Percentiles rank a stretch among this genome's conserved stretches.
Evolutionary conservation across 2,797 vertebrate genomes (phyloP).

Genomic region (Tachyglossus aculeatus): DNA sequence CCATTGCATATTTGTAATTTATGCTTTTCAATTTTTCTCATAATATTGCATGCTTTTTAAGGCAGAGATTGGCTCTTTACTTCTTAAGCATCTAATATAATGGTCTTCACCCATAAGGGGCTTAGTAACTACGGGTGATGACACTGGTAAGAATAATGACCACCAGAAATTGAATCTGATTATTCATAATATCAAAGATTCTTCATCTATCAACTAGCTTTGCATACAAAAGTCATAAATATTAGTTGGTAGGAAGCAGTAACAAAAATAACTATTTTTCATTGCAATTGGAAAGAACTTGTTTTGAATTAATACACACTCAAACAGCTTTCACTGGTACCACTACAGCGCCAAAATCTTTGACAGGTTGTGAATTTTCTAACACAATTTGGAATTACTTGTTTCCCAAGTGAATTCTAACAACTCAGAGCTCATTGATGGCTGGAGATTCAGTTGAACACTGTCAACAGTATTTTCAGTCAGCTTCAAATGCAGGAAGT

Average conservation of each 20-base stretch:
- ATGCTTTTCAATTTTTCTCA: no score
- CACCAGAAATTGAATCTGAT: no score
- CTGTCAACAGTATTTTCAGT: conserved; percentile 45
- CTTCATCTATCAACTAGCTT: not conserved
- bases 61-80: no score
- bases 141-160: no score
- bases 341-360: conserved; percentile 52
- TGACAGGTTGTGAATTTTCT: conserved; percentile 54
- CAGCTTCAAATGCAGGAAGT: conserved; percentile 45
- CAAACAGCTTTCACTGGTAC: conserved; percentile 48
- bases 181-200: no score
- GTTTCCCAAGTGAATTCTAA: conserved; percentile 53
- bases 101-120: no score
- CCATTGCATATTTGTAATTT: no score
- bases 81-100: no score
- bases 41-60: no score
- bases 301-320: conserved; percentile 43
- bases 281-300: conserved; percentile 18
- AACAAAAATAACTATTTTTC: not conserved
- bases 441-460: conserved; percentile 48
- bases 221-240: not conserved
- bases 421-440: conserved; percentile 11
- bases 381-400: conserved; percentile 46
- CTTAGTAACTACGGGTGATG: no score
- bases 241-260: not conserved